Percentiles rank a stretch among this genome's conserved stretches.
phyloP scores from a whole-genome alignment of 2,888 invertebrate species.

The Tetropium fuscum region DNA sequence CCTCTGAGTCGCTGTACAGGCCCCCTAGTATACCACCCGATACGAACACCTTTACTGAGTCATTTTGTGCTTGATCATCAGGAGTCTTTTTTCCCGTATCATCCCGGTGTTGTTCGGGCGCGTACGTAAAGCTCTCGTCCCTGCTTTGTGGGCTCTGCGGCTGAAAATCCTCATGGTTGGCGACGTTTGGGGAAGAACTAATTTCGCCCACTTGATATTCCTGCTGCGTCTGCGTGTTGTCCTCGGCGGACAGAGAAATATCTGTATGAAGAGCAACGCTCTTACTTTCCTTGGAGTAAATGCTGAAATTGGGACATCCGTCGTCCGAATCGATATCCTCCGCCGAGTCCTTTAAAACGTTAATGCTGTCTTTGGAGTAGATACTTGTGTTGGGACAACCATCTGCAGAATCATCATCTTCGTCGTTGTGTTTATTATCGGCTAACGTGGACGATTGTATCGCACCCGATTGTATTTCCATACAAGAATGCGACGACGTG shows the following conservation, averaged over 20 bases:
- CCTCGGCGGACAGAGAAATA: conserved; percentile 42
- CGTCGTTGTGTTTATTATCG: conserved; percentile 33
- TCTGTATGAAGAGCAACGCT: conserved; percentile 74
- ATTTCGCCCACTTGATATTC: conserved; percentile 45
- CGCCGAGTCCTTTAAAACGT: conserved; percentile 55
- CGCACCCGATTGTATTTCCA: conserved; percentile 55
- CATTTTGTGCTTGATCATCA: background rate
- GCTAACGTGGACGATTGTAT: conserved; percentile 53
- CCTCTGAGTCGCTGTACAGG: conserved; percentile 63
- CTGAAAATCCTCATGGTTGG: background rate
- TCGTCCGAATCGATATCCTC: conserved; percentile 72
- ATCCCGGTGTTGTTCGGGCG: background rate
- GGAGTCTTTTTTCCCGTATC: background rate
- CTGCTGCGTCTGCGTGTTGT: conserved; percentile 8
- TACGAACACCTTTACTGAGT: conserved; percentile 4
- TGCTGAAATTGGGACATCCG: conserved; percentile 87
- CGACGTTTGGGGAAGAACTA: conserved; percentile 43
- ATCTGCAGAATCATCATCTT: conserved; percentile 51
- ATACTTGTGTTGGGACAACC: conserved; percentile 88
- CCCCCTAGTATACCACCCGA: conserved; percentile 39
- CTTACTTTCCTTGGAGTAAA: conserved; percentile 86
- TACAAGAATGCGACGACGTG: conserved; percentile 11
- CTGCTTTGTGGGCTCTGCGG: background rate
- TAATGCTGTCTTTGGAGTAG: conserved; percentile 80
- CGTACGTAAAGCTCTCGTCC: background rate